Conservation (phyloP, 2,113 vertebrate species). For the Osmerus eperlanus region DNA sequence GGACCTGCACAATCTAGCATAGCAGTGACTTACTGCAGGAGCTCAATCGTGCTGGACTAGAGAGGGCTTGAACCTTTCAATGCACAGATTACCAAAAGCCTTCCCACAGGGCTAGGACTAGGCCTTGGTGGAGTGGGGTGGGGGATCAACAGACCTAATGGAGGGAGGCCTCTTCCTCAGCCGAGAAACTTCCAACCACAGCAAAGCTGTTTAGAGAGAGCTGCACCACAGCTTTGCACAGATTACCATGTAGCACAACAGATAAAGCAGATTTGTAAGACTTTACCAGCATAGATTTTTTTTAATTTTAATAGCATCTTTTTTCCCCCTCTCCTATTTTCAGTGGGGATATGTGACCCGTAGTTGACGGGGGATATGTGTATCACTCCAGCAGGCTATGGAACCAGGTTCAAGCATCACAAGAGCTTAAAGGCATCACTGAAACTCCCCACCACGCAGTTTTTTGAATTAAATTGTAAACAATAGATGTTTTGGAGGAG, state of each 20-base stretch:
- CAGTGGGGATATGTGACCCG: background rate
- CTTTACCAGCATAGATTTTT: conserved; percentile 42
- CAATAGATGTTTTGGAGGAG: no score
- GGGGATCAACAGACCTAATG: conserved; percentile 54
- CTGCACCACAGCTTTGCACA: conserved; percentile 59
- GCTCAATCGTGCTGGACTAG: conserved; percentile 30
- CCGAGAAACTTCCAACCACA: conserved; percentile 41
- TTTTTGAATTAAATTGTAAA: no score
- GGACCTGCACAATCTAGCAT: background rate
- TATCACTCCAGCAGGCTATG: no score
- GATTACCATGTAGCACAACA: conserved; percentile 61
- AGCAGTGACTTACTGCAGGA: conserved; percentile 19
- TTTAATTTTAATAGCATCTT: background rate
- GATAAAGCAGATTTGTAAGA: conserved; percentile 66
- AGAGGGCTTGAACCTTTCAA: conserved; percentile 47
- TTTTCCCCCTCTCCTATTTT: background rate
- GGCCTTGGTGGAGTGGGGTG: conserved; percentile 13
- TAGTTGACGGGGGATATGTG: no score
- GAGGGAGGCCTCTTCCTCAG: conserved; percentile 48
- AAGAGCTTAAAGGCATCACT: no score
- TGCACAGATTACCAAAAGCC: conserved; percentile 52
- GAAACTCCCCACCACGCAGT: no score
- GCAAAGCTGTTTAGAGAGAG: conserved; percentile 59
- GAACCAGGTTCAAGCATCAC: no score
- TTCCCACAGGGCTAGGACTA: conserved; percentile 7